Conservation (phyloP, 2,113 vertebrate genomes). For the Phocoena sinus region DNA sequence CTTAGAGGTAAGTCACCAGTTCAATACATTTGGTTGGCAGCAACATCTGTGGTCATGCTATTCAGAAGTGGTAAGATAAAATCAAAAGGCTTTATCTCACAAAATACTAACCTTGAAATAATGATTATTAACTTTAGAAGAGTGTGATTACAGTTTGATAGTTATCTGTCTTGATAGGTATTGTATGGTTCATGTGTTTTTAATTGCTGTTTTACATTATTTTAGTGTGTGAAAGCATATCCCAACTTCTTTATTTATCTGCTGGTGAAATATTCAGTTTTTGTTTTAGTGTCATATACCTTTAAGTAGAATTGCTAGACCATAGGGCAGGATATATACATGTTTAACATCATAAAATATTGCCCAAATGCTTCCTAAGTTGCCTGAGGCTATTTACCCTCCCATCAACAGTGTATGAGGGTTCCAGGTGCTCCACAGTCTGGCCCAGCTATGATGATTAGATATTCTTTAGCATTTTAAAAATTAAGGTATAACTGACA, state of each 20-base stretch:
- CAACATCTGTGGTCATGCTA: background rate
- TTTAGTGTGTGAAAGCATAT: background rate
- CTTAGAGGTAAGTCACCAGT: background rate
- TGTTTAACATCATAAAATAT: background rate
- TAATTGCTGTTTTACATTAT: background rate
- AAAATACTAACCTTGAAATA: background rate
- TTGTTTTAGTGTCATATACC: background rate
- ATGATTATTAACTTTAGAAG: background rate
- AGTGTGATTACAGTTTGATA: background rate
- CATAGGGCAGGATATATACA: accelerated
- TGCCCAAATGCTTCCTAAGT: background rate
- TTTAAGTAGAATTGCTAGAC: background rate
- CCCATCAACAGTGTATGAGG: background rate
- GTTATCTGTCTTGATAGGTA: background rate
- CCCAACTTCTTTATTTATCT: background rate
- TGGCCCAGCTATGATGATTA: background rate
- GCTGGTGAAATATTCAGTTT: background rate
- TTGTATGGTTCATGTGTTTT: background rate
- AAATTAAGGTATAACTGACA: background rate
- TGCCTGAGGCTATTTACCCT: background rate
- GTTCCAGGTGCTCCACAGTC: background rate
- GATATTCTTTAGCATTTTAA: background rate
- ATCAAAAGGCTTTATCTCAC: background rate
- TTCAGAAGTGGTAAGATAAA: background rate
- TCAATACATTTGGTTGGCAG: background rate